Conservation (phyloP, 1,140 invertebrate species). For the Leptinotarsa texana region DNA sequence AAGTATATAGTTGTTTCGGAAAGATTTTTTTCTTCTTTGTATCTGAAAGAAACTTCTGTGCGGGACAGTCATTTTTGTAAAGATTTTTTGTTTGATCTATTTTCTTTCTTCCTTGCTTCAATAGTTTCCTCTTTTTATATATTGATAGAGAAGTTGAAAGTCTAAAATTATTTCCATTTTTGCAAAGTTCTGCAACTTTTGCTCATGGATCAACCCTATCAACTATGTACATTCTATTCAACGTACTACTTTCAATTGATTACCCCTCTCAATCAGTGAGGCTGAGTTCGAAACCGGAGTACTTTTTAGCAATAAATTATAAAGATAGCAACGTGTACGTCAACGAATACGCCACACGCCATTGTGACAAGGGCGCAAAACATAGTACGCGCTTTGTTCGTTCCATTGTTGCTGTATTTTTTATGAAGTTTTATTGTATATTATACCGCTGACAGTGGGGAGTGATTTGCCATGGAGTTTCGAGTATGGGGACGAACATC, state of each 20-base stretch:
- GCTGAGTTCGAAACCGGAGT: not conserved
- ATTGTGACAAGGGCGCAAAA: slow-evolving; percentile 25
- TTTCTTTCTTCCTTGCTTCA: too few species aligned
- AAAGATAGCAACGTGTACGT: slow-evolving; percentile 14
- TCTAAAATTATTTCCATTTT: too few species aligned
- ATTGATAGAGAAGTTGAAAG: too few species aligned
- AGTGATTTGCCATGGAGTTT: slow-evolving; percentile 33
- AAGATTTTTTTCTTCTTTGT: too few species aligned
- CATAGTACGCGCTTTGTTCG: slow-evolving; percentile 26
- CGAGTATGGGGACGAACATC: slow-evolving; percentile 32
- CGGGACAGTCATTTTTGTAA: too few species aligned
- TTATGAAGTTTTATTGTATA: slow-evolving; percentile 32
- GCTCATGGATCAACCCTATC: too few species aligned
- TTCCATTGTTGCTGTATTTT: slow-evolving; percentile 34
- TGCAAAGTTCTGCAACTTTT: too few species aligned
- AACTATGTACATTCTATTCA: too few species aligned
- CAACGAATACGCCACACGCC: slow-evolving; percentile 19
- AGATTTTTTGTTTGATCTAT: too few species aligned
- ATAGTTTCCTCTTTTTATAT: too few species aligned
- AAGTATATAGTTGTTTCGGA: too few species aligned
- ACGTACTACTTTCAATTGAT: not conserved
- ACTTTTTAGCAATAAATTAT: slow-evolving; percentile 20
- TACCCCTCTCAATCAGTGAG: not conserved
- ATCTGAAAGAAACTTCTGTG: too few species aligned
- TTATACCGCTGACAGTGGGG: slow-evolving; percentile 37